Evolutionary conservation across 2,797 vertebrate species (phyloP), one percentile per base, ranked within the genome.

Genomic region (Dendrocincla tyrannina): DNA sequence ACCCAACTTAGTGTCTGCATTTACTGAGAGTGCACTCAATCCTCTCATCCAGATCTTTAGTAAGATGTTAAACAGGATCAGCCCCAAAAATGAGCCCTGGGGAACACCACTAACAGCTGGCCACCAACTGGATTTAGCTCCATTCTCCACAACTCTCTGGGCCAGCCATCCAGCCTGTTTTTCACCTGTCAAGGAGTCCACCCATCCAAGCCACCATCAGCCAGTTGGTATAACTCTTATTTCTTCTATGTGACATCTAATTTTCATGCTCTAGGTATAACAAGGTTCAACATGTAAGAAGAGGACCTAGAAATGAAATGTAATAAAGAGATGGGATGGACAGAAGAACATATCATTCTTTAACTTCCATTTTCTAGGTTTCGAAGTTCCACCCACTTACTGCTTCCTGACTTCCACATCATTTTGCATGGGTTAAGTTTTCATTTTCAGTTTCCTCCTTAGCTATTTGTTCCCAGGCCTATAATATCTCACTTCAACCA

Each of bases 401-500:
- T 39, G 27, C 30, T 76, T 11, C 39, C 32, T 56, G 70, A 69
- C 9, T 76, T 85, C 13, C 33, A 59, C n/a, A 33, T 85, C 50
- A 56, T 83, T 93, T 85, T 82, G 22, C 74, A 80, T 55, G 68
- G 47, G 66, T 85, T 91, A 92, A 50, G 39, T 89, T 96, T 91
- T 89, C 60, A 78, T 78, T 95, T 95, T 97, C 64, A 91, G 10
- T 81, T 89, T 56, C 37, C 13, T 93, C 49, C 44, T 85, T 73
- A 89, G 2, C 11, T 79, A 63, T 92, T 93, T 88, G 52, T 96
- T 93, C 62, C 64, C 27, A 67, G 13, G 14, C 22, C 60, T 88
- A 49, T 90, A 94, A 72, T 90, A 58, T 91, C 72, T 81, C 46
- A 72, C 44, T 33, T 28, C 44, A 89, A 85, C 56, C 30, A n/a